phyloP scores from a whole-genome alignment of 2,888 invertebrate genomes.

The Leptinotarsa haldemani region DNA sequence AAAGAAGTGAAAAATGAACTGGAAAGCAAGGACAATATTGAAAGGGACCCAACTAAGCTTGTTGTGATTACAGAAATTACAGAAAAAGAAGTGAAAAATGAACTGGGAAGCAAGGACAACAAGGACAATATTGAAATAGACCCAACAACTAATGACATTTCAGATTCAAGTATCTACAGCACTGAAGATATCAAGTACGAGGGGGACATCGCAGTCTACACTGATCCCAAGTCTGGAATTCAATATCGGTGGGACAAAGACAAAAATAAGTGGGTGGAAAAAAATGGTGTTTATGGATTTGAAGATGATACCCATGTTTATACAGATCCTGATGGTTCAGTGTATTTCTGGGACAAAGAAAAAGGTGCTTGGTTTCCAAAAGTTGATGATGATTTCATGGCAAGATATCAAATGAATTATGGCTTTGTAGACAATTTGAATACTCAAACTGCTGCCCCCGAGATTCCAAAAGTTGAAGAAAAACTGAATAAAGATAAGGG shows the following conservation, averaged over 20 bases:
- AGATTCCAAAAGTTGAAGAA: conserved; percentile 45
- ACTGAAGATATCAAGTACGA: conserved; percentile 76
- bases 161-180: conserved; percentile 1
- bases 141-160: too few relatives aligned
- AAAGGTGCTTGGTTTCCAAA: conserved; percentile 97
- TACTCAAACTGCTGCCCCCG: conserved; percentile 31
- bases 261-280: conserved; percentile 72
- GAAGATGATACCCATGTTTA: conserved; percentile 84
- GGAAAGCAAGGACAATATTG: too few relatives aligned
- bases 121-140: too few relatives aligned
- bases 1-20: too few relatives aligned
- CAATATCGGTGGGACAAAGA: conserved; percentile 75
- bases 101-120: too few relatives aligned
- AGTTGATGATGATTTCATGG: conserved; percentile 96
- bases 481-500: conserved; percentile 57
- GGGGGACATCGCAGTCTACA: conserved; percentile 78
- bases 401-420: conserved; percentile 95
- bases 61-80: too few relatives aligned
- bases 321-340: conserved; percentile 87
- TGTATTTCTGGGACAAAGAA: conserved; percentile 90
- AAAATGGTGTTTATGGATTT: conserved; percentile 71
- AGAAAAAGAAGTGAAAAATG: too few relatives aligned
- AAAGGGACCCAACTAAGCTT: too few relatives aligned
- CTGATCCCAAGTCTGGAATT: conserved; percentile 76
- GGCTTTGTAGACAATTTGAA: conserved; percentile 79